A percentile compares a stretch with the other conserved stretches of the same genome.
These are phyloP conservation scores for Drosophila bocki DNA, from an alignment of 1,140 invertebrate genomes.

Conservation along the genomic window DNA sequence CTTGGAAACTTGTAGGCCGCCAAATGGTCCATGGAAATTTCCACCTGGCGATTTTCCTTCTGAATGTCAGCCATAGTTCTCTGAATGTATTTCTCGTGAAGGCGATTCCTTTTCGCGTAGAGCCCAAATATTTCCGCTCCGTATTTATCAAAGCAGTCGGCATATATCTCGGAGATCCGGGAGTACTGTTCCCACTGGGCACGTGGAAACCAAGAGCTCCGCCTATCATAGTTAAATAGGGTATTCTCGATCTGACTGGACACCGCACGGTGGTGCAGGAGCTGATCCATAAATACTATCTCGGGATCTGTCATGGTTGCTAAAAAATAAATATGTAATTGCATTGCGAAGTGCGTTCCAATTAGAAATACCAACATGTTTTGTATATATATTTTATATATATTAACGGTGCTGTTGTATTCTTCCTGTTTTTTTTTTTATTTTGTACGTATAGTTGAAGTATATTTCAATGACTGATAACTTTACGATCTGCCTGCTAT, in stretches of 20 bases:
- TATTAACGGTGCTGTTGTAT: neutral
- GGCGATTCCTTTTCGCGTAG: constrained; percentile 22
- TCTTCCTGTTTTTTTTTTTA: too few species aligned
- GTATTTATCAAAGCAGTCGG: constrained; percentile 27
- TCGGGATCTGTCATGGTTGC: constrained; percentile 1
- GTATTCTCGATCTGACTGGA: constrained; percentile 3
- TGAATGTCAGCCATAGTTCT: neutral
- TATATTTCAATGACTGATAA: neutral
- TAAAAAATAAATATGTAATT: neutral
- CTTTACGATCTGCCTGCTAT: neutral
- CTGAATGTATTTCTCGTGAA: neutral
- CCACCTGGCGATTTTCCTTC: neutral
- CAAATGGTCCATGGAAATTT: constrained; percentile 29
- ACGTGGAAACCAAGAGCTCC: constrained; percentile 31
- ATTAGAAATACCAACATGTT: neutral
- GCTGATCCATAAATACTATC: constrained; percentile 33
- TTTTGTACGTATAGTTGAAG: neutral
- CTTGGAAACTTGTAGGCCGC: constrained; percentile 9
- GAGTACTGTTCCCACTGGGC: constrained; percentile 24
- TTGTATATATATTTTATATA: neutral
- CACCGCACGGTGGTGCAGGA: constrained; percentile 18
- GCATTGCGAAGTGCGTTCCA: too few species aligned
- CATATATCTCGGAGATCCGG: constrained; percentile 25
- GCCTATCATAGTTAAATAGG: constrained; percentile 5
- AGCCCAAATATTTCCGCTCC: constrained; percentile 30